phyloP scores from a whole-genome alignment of 1,140 invertebrate genomes.

The Melanaphis sacchari region DNA sequence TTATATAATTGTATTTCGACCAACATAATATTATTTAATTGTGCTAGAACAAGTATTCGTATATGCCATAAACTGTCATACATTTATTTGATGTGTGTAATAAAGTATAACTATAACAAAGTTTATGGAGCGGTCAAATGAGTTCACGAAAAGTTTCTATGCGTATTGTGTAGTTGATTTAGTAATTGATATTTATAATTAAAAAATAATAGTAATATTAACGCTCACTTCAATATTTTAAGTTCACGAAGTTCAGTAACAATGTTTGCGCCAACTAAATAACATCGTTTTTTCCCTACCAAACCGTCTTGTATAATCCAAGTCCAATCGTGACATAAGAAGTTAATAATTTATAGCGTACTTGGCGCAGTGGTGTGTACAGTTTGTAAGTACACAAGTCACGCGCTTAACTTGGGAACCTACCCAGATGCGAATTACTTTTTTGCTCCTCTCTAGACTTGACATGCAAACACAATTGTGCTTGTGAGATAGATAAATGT shows the following conservation, averaged over 20 bases:
- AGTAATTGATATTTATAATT: background rate
- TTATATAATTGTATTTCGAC: background rate
- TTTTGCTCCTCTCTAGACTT: background rate
- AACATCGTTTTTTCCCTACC: background rate
- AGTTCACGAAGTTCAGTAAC: background rate
- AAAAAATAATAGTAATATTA: background rate
- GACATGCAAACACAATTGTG: conserved; percentile 29
- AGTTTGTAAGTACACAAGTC: conserved; percentile 32
- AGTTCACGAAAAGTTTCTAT: too few relatives aligned
- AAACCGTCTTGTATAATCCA: background rate
- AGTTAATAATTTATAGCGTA: conserved; percentile 29
- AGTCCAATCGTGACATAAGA: background rate
- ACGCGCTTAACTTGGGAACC: conserved; percentile 18
- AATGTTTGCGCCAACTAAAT: background rate
- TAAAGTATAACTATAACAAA: background rate
- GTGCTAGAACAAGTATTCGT: background rate
- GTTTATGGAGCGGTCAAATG: background rate
- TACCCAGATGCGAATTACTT: conserved; percentile 1
- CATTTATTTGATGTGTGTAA: too few relatives aligned
- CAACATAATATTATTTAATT: background rate
- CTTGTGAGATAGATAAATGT: conserved; percentile 17
- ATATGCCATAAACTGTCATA: background rate
- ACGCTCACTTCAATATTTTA: background rate
- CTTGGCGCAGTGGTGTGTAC: background rate
- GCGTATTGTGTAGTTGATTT: background rate